A percentile compares a stretch with the other conserved stretches of the same genome.
Evolutionary conservation across 2,113 vertebrate species (phyloP).

Genomic region (Percopsis transmontana): DNA sequence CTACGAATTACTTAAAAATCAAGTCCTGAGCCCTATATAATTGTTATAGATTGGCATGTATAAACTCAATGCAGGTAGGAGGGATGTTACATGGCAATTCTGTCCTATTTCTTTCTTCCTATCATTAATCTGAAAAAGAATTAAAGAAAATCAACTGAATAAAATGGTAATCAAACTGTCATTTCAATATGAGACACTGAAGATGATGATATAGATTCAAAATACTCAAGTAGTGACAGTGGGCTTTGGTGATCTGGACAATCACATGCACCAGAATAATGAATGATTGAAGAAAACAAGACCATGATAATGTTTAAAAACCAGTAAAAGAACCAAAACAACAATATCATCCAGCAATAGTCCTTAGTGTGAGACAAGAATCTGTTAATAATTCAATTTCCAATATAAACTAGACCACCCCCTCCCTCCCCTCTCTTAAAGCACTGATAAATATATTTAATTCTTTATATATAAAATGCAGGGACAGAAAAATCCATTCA

Average conservation of each 20-base stretch:
- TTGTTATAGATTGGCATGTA: conserved; percentile 56
- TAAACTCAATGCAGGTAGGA: conserved; percentile 49
- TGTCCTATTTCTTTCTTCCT: conserved; percentile 29
- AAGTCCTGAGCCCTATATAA: conserved; percentile 35
- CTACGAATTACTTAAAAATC: conserved; percentile 34
- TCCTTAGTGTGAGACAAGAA: conserved; percentile 62
- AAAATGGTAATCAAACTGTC: conserved; percentile 42
- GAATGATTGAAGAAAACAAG: conserved; percentile 67
- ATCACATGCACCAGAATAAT: conserved; percentile 61
- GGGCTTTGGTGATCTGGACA: conserved; percentile 49
- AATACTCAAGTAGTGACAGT: conserved; percentile 54
- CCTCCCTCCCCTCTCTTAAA: conserved; percentile 55
- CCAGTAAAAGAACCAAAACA: conserved; percentile 60
- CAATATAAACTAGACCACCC: conserved; percentile 65
- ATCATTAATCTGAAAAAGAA: conserved; percentile 26
- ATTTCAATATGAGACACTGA: conserved; percentile 51
- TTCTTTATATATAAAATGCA: conserved; percentile 69
- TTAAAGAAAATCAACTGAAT: conserved; percentile 29
- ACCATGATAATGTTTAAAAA: conserved; percentile 59
- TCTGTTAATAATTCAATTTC: conserved; percentile 52
- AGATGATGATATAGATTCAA: conserved; percentile 55
- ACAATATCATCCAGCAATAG: conserved; percentile 70
- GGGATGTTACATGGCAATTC: conserved; percentile 53
- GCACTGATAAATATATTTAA: conserved; percentile 79
- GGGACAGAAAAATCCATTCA: conserved; percentile 62